Evolutionary conservation across 2,797 vertebrate species (phyloP), one percentile per base, ranked within the genome.

Genomic region (Podargus strigoides): DNA sequence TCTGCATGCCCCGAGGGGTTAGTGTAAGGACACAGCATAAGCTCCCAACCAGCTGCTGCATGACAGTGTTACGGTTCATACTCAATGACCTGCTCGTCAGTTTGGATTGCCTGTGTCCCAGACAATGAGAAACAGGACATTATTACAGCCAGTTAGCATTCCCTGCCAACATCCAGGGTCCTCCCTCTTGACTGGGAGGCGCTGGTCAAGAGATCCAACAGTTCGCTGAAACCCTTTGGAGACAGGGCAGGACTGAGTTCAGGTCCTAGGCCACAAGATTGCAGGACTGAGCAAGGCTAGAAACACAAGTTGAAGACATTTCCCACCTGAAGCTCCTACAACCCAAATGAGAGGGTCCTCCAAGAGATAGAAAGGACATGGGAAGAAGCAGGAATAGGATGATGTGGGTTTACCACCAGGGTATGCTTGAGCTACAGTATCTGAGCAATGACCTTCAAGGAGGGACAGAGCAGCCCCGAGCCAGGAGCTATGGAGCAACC

Each of bases 401-500:
- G 16, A 9, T 21, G 2, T 21, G 16, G 16, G 8, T 90, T 77
- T 89, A n/a, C 49, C 66, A 74, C 23, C 42, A n/a, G 66, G 66
- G 39, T 89, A 84, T 52, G 47, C 50, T 84, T 55, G 64, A 81
- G 22, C 19, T 66, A 39, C 74, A 62, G 62, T 46, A 62, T 69
- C 75, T 30, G 18, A 85, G 53, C 47, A 47, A 16, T 73, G 90
- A 94, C 88, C 77, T 93, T 89, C 8, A 1, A 42, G 23, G 66
- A 75, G 37, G 28, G 66, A 92, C n/a, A 53, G 68, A 94, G 58
- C 49, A 70, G 36, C 18, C 72, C 63, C 0, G 0, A 77, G 84
- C 77, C 78, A 93, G 78, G 18, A 96, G 58, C 46, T 64, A 32
- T 16, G 72, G 95, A 95, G 73, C 78, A 91, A 62, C 75, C 86